A percentile compares a stretch with the other conserved stretches of the same genome.
These are phyloP conservation scores for Saturnia pavonia DNA, from an alignment of 2,888 invertebrate species.

Conservation along the genomic window DNA sequence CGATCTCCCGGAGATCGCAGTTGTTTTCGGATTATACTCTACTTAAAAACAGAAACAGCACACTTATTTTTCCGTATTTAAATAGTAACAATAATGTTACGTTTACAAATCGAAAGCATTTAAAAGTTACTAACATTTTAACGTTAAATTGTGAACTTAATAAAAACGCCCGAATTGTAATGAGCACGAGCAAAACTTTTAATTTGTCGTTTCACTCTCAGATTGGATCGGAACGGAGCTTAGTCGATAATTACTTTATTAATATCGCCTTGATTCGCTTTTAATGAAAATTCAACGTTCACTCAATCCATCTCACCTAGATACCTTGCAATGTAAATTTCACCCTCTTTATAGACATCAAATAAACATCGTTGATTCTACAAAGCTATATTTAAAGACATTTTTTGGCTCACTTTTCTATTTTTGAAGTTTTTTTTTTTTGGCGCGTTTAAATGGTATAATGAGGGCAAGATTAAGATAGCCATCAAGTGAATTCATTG, in stretches of 20 bases:
- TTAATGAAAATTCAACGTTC: conserved; percentile 44
- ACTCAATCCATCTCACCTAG: not conserved
- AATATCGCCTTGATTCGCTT: conserved; percentile 35
- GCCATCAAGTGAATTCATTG: too few relatives aligned
- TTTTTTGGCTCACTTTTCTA: not conserved
- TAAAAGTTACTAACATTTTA: not conserved
- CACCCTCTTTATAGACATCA: not conserved
- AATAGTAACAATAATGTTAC: too few relatives aligned
- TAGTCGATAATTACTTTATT: conserved; percentile 39
- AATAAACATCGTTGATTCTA: not conserved
- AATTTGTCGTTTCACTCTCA: not conserved
- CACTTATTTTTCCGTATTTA: too few relatives aligned
- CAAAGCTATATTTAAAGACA: not conserved
- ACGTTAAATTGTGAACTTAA: not conserved
- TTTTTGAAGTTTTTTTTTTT: too few relatives aligned
- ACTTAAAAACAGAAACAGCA: too few relatives aligned
- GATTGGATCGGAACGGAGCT: conserved; percentile 10
- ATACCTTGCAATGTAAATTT: not conserved
- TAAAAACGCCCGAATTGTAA: conserved; percentile 4
- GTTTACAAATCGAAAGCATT: not conserved
- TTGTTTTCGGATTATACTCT: too few relatives aligned
- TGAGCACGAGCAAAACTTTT: not conserved
- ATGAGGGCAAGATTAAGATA: too few relatives aligned
- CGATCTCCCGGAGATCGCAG: too few relatives aligned
- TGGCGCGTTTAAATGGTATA: too few relatives aligned